Evolutionary conservation across 92 coral and sea anemone species (phyloP).

Genomic region (Phenganax stokvisi): DNA sequence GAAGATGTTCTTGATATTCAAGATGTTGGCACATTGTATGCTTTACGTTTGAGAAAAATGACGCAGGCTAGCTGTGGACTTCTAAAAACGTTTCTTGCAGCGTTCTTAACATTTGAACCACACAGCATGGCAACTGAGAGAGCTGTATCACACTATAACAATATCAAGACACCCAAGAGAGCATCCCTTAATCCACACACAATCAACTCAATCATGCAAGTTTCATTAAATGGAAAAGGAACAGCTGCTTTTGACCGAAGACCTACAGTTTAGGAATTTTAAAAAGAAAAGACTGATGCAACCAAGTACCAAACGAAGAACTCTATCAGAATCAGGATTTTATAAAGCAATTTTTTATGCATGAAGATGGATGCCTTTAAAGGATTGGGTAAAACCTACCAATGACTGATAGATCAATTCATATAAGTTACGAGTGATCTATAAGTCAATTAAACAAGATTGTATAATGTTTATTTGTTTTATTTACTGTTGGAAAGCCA

Average conservation of each 20-base stretch:
- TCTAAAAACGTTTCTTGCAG: neutral
- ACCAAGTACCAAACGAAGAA: neutral
- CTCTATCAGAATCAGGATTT: slow-evolving; percentile 3
- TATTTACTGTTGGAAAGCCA: neutral
- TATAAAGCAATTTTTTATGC: neutral
- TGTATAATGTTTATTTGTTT: neutral
- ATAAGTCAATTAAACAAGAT: slow-evolving; percentile 2
- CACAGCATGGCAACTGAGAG: slow-evolving; percentile 20
- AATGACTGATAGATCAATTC: neutral
- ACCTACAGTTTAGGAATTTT: slow-evolving; percentile 14
- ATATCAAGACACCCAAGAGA: neutral
- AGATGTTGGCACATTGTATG: slow-evolving; percentile 17
- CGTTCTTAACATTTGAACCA: neutral
- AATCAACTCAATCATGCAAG: slow-evolving; percentile 1
- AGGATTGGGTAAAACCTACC: slow-evolving; percentile 1
- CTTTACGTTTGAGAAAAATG: slow-evolving; percentile 14
- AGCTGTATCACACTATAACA: slow-evolving; percentile 16
- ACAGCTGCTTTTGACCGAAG: neutral
- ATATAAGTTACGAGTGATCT: neutral
- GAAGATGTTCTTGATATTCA: neutral
- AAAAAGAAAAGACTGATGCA: neutral
- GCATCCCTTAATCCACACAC: neutral
- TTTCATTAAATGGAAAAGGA: slow-evolving; percentile 15
- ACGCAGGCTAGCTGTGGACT: slow-evolving; percentile 13
- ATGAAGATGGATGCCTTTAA: slow-evolving; percentile 8